Percentiles rank a stretch among this genome's conserved stretches.
Conservation (phyloP, 2,888 invertebrate species). For the Parelbella ahira region DNA sequence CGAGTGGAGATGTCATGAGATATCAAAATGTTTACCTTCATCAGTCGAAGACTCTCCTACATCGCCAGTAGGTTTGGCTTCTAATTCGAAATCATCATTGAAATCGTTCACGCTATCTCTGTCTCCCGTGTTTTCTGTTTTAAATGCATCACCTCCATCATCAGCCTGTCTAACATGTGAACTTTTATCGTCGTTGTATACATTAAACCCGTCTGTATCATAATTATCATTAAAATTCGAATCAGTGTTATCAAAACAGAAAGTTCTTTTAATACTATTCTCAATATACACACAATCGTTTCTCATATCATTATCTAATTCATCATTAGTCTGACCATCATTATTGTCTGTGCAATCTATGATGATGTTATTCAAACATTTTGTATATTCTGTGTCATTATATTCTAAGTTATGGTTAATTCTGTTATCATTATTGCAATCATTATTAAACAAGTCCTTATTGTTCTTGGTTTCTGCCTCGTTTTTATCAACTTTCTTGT, state of each 20-base stretch:
- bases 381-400: constrained; percentile 8
- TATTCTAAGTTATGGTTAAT: constrained; percentile 31
- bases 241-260: constrained; percentile 8
- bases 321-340: not conserved
- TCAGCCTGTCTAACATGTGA: constrained; percentile 1
- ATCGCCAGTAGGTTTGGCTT: too few relatives aligned
- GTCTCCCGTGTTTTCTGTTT: too few relatives aligned
- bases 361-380: constrained; percentile 20
- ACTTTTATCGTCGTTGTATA: too few relatives aligned
- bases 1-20: too few relatives aligned
- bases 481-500: constrained; percentile 29
- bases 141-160: constrained; percentile 22
- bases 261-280: constrained; percentile 18
- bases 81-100: not conserved
- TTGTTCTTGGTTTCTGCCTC: constrained; percentile 27
- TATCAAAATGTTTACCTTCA: constrained; percentile 41
- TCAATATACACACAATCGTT: constrained; percentile 22
- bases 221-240: constrained; percentile 24
- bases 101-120: constrained; percentile 1
- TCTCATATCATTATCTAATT: constrained; percentile 6
- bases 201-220: too few relatives aligned
- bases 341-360: constrained; percentile 26
- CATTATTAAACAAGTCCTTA: too few relatives aligned
- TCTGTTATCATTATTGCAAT: constrained; percentile 38
- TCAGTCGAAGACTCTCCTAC: constrained; percentile 34